phyloP scores from a whole-genome alignment of 1,140 invertebrate genomes.

The Epicauta chinensis region DNA sequence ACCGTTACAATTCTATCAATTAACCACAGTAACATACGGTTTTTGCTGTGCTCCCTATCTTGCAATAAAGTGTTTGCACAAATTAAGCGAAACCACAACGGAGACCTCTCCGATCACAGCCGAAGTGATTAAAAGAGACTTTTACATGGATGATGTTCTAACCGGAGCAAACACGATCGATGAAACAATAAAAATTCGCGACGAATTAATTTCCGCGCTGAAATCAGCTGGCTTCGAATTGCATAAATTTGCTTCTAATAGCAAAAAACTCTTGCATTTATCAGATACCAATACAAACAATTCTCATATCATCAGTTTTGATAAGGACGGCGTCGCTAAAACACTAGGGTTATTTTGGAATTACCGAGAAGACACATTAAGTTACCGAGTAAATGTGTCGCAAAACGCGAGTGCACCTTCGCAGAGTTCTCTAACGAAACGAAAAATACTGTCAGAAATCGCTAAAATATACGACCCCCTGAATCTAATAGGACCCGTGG shows the following conservation, averaged over 20 bases:
- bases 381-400: no score
- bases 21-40: slow-evolving; percentile 38
- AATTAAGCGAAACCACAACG: slow-evolving; percentile 30
- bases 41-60: slow-evolving; percentile 34
- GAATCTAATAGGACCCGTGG: slow-evolving; percentile 32
- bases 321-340: no score
- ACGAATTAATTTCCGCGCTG: no score
- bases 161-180: slow-evolving; percentile 30
- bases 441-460: slow-evolving; percentile 12
- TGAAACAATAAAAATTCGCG: not conserved
- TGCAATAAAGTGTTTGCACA: slow-evolving; percentile 33
- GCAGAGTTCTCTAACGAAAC: not conserved
- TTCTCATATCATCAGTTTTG: no score
- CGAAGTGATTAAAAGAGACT: slow-evolving; percentile 33
- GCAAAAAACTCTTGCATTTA: no score
- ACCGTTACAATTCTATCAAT: slow-evolving; percentile 21
- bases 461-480: slow-evolving; percentile 24
- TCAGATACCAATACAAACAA: no score
- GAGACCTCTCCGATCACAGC: slow-evolving; percentile 30
- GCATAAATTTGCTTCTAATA: no score
- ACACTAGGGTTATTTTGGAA: no score
- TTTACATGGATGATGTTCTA: slow-evolving; percentile 46
- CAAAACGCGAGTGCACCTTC: no score
- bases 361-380: no score
- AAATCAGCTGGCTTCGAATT: no score